These are phyloP conservation scores for Reticulitermes lucifugus DNA, from an alignment of 2,888 invertebrate species.

Conservation along the genomic window DNA sequence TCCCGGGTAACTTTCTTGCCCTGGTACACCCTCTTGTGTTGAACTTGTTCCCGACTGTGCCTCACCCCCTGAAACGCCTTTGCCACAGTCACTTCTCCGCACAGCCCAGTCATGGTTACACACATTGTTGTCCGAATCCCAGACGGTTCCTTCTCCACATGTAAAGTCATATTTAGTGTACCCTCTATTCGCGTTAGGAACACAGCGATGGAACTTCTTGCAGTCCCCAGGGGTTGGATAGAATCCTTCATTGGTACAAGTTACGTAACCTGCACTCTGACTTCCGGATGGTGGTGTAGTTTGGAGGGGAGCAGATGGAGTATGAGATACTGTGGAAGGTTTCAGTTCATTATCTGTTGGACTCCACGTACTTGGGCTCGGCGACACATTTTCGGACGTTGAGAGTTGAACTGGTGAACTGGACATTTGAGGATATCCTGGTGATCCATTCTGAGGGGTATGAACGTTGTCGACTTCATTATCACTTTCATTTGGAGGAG, in stretches of 20 bases:
- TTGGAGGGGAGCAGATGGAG: neutral
- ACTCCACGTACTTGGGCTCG: neutral
- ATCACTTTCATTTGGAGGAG: slow-evolving; percentile 15
- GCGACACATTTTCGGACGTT: neutral
- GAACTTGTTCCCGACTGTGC: slow-evolving; percentile 54
- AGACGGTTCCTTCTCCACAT: slow-evolving; percentile 82
- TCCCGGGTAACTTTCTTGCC: slow-evolving; percentile 39
- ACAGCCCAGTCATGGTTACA: slow-evolving; percentile 80
- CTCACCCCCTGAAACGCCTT: slow-evolving; percentile 42
- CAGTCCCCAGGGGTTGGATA: slow-evolving; percentile 72
- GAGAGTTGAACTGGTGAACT: neutral
- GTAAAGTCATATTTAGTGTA: slow-evolving; percentile 76
- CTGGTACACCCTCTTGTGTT: slow-evolving; percentile 29
- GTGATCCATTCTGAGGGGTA: neutral
- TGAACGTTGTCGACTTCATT: slow-evolving; percentile 32
- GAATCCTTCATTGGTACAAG: slow-evolving; percentile 72
- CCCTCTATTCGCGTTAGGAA: slow-evolving; percentile 69
- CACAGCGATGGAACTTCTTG: slow-evolving; percentile 76
- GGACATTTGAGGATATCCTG: neutral
- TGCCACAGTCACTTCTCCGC: slow-evolving; percentile 54
- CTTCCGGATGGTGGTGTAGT: neutral
- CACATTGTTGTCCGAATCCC: slow-evolving; percentile 75
- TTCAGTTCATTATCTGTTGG: neutral
- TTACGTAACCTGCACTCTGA: neutral
- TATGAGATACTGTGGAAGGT: neutral